Evolutionary conservation across 1,140 invertebrate genomes (phyloP), one percentile per base, ranked within the genome.

Genomic region (Drosophila elegans): DNA sequence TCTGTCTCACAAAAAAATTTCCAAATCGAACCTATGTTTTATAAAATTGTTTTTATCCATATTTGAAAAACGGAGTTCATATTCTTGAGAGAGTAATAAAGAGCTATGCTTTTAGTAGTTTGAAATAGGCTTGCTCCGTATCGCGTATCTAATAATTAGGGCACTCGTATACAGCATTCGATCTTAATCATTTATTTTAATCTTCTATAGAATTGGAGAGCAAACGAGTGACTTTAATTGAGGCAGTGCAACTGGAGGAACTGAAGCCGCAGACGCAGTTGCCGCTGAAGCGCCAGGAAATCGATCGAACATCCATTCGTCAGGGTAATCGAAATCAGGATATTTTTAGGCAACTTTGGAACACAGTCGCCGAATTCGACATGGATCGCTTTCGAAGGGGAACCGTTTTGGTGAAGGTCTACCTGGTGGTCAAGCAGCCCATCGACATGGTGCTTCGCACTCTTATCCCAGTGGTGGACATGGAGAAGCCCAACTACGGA

Each of bases 381-480:
- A 27, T 1, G 12, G 34, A 48, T 0, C 44, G 38, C 9, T 75
- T 38, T 4, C 34, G 29, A 0, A 3, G n/a, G 0, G 41, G 39
- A 3, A 57, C 61, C 10, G 0, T 39, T 0, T 0, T 45, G 1
- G 3, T 75, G 1, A 64, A 52, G n/a, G 0, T 46, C 0, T 66
- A 46, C 10, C 9, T 75, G 4, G 3, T 75, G 2, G 0, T 49
- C 11, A 38, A 55, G 54, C 12, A 42, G 4, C 74, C 74, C 21
- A 44, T 67, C 5, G 46, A 74, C 6, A 51, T 67, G 25, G 0
- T 59, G 2, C n/a, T 68, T 0, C 49, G 63, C 5, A n/a, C 76
- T 2, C 39, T 68, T 2, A 36, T 76, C 5, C 74, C 73, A 2
- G 54, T 61, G 29, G 72, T 75, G 13, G 61, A 68, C 16, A n/a